phyloP scores from a whole-genome alignment of 2,113 vertebrate genomes.

The Atherinomorus stipes region DNA sequence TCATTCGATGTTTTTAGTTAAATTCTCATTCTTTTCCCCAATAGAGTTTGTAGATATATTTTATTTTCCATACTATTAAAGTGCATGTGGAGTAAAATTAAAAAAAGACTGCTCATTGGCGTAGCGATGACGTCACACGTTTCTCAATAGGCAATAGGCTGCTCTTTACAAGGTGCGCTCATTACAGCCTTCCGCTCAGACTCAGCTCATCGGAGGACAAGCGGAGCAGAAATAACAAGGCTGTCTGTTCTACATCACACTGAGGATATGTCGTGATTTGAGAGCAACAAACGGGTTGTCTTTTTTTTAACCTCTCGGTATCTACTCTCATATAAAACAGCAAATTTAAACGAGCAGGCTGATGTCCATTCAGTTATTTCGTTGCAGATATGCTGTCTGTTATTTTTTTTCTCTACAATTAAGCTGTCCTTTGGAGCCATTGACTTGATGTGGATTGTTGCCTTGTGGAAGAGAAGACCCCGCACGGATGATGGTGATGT shows the following conservation, averaged over 20 bases:
- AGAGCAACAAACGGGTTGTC: background rate
- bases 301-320: background rate
- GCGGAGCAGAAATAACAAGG: conserved; percentile 43
- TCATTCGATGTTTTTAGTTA: background rate
- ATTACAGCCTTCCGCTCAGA: conserved; percentile 71
- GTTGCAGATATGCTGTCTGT: conserved; percentile 41
- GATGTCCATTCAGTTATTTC: conserved; percentile 35
- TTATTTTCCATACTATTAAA: background rate
- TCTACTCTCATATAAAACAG: background rate
- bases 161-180: conserved; percentile 82
- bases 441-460: conserved; percentile 61
- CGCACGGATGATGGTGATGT: conserved; percentile 54
- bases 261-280: conserved; percentile 39
- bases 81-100: background rate
- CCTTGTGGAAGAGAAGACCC: conserved; percentile 34
- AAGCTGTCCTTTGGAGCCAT: conserved; percentile 32
- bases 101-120: conserved; percentile 8
- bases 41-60: background rate
- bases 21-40: background rate
- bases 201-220: conserved; percentile 41
- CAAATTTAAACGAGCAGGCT: conserved; percentile 33
- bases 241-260: conserved; percentile 23
- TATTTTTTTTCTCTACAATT: conserved; percentile 1
- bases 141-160: conserved; percentile 58
- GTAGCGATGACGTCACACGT: conserved; percentile 49